Percentiles rank a stretch among this genome's conserved stretches.
Conservation (phyloP, 2,113 vertebrate species). For the Erinaceus europaeus region DNA sequence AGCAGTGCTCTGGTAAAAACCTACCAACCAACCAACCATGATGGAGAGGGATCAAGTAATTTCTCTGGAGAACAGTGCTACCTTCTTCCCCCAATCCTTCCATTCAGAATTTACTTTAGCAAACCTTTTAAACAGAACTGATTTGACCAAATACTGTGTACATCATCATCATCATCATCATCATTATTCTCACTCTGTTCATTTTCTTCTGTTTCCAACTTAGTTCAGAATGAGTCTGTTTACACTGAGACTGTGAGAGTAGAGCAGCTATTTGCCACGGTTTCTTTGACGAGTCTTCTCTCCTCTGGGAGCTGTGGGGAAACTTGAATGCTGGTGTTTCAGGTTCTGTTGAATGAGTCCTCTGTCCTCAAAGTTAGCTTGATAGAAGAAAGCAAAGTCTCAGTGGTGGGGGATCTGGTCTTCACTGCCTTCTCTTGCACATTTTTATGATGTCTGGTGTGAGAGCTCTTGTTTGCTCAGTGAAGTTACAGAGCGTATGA, state of each 20-base stretch:
- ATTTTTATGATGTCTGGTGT: neutral
- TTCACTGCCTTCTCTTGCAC: neutral
- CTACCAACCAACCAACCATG: neutral
- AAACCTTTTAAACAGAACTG: constrained; percentile 28
- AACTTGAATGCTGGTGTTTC: neutral
- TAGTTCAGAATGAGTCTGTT: neutral
- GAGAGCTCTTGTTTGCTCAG: neutral
- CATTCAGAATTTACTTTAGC: constrained; percentile 7
- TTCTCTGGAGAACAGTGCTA: neutral
- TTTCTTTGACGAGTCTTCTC: neutral
- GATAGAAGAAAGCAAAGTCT: neutral
- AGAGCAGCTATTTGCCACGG: neutral
- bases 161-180: neutral
- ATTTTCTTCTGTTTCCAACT: neutral
- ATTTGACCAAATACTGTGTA: neutral
- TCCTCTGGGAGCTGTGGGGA: constrained; percentile 21
- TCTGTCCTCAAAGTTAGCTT: neutral
- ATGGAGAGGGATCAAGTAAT: neutral
- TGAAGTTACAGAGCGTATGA: neutral
- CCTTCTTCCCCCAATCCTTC: neutral
- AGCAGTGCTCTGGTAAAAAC: too few species aligned
- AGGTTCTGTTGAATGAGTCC: neutral
- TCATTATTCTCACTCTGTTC: neutral
- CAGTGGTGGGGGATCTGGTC: neutral
- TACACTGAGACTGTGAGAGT: neutral